phyloP scores from a whole-genome alignment of 2,888 invertebrate species.

The Cantharis nigra region DNA sequence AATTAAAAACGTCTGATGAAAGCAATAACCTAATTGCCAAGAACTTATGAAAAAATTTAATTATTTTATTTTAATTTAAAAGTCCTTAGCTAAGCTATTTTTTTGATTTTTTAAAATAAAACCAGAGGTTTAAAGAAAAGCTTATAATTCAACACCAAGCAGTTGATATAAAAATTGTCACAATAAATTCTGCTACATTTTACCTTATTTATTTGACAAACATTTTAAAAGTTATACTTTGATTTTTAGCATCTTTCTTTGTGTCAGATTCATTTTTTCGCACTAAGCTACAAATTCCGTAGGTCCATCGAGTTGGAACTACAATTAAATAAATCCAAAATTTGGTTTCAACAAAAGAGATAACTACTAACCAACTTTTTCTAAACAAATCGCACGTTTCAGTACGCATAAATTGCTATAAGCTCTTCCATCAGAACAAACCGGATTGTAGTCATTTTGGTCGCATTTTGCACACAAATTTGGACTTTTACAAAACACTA shows the following conservation, averaged over 20 bases:
- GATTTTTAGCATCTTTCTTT: neutral
- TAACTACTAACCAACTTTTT: conserved; percentile 20
- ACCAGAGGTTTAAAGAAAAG: neutral
- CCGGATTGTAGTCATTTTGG: conserved; percentile 24
- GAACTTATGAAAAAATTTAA: no score
- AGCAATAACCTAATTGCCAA: no score
- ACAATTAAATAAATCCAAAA: neutral
- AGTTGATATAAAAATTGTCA: neutral
- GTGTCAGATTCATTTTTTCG: neutral
- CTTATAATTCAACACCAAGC: neutral
- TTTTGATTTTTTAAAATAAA: neutral
- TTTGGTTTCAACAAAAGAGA: neutral
- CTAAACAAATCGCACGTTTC: conserved; percentile 15
- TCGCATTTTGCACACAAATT: conserved; percentile 7
- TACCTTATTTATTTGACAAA: neutral
- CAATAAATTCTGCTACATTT: neutral
- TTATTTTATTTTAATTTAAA: no score
- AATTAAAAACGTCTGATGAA: no score
- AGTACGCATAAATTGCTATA: conserved; percentile 17
- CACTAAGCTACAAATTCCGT: neutral
- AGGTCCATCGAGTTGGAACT: neutral
- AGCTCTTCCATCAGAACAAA: conserved; percentile 21
- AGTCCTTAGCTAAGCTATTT: no score
- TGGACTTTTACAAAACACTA: neutral
- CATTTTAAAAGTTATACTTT: neutral